phyloP scores from a whole-genome alignment of 2,113 vertebrate genomes.

The Oreochromis tanganicae region DNA sequence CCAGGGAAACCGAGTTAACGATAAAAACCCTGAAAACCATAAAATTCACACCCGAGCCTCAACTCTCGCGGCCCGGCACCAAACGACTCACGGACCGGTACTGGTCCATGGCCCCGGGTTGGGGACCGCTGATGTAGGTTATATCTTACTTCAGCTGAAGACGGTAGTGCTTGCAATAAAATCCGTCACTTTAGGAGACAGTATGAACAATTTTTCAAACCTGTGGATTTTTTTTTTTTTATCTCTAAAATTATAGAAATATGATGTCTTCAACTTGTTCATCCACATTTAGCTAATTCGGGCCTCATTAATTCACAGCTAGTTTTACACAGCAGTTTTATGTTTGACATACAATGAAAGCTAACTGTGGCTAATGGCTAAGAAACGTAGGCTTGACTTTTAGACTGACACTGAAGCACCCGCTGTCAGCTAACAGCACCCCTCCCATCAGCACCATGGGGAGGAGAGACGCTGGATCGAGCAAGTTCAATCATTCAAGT shows the following conservation, averaged over 20 bases:
- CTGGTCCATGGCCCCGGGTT: no score
- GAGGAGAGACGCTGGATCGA: neutral
- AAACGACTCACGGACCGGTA: no score
- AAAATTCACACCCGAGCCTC: no score
- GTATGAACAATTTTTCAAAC: neutral
- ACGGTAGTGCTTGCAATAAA: neutral
- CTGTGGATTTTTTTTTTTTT: neutral
- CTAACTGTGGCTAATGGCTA: neutral
- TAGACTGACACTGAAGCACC: neutral
- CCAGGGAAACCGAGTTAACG: no score
- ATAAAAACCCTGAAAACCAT: no score
- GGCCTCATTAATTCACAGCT: neutral
- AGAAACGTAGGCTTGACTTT: neutral
- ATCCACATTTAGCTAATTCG: neutral
- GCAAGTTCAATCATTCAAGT: neutral
- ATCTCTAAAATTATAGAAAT: neutral
- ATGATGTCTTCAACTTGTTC: neutral
- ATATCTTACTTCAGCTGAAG: neutral
- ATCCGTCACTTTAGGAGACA: neutral
- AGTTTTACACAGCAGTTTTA: neutral
- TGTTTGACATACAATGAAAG: neutral
- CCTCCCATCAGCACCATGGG: neutral
- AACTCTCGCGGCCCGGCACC: no score
- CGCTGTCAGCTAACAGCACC: neutral
- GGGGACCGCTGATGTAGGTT: neutral